These are phyloP conservation scores for Pedionomus torquatus DNA, from an alignment of 2,113 vertebrate genomes.

Conservation along the genomic window DNA sequence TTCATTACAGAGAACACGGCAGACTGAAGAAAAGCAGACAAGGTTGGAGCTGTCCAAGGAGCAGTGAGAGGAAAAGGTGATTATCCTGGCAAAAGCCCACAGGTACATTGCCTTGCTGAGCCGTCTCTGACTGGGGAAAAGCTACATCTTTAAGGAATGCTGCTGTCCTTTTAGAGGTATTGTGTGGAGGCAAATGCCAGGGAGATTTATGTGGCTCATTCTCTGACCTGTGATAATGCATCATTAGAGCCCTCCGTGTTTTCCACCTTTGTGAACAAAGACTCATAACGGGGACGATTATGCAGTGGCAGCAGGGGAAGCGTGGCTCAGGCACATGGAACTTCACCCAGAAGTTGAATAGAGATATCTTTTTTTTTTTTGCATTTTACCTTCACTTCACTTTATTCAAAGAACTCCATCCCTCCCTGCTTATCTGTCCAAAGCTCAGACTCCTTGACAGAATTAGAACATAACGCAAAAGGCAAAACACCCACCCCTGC, in stretches of 20 bases:
- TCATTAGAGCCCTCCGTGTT: constrained; percentile 46
- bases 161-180: background rate
- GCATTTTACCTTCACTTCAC: background rate
- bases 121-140: background rate
- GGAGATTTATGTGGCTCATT: constrained; percentile 30
- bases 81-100: constrained; percentile 40
- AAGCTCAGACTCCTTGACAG: background rate
- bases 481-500: background rate
- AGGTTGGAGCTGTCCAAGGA: background rate
- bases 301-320: background rate
- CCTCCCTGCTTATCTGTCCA: background rate
- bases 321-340: background rate
- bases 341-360: background rate
- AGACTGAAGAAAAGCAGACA: background rate
- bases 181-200: constrained; percentile 17
- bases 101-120: constrained; percentile 7
- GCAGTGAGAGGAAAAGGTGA: constrained; percentile 29
- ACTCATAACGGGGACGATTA: background rate
- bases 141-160: constrained; percentile 17
- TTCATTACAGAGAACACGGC: constrained; percentile 4
- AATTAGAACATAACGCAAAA: background rate
- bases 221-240: constrained; percentile 61
- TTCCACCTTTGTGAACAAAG: constrained; percentile 60
- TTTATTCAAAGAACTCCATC: background rate
- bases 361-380: background rate